phyloP scores from a whole-genome alignment of 1,140 invertebrate species.

The Colletes gigas region DNA sequence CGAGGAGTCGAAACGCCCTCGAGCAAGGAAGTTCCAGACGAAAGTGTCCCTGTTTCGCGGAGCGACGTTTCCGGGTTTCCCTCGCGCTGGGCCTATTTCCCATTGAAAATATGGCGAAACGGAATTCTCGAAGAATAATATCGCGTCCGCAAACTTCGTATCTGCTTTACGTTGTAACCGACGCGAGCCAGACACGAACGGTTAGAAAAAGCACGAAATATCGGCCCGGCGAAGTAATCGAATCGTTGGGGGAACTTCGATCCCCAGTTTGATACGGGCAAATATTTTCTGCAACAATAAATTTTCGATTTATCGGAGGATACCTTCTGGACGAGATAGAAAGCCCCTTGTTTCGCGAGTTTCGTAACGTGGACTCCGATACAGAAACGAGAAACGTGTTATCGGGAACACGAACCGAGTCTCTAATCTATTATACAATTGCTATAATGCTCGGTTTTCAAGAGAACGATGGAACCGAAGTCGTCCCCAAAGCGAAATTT shows the following conservation, averaged over 20 bases:
- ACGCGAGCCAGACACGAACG: neutral
- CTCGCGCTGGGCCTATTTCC: neutral
- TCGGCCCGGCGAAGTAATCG: neutral
- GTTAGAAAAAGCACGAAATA: slow-evolving; percentile 10
- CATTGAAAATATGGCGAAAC: slow-evolving; percentile 18
- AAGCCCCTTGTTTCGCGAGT: neutral
- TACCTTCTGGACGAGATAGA: neutral
- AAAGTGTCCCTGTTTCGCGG: slow-evolving; percentile 14
- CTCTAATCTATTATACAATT: neutral
- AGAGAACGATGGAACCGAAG: neutral
- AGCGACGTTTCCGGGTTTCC: slow-evolving; percentile 6
- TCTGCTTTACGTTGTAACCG: slow-evolving; percentile 7
- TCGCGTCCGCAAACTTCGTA: slow-evolving; percentile 37
- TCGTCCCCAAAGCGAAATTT: too few species aligned
- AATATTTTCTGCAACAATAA: slow-evolving; percentile 7
- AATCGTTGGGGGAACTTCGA: neutral
- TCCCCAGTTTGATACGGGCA: neutral
- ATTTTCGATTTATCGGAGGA: slow-evolving; percentile 9
- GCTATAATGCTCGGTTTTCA: neutral
- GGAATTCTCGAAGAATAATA: slow-evolving; percentile 33
- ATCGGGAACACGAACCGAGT: neutral
- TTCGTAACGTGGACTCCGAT: neutral
- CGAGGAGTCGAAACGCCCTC: neutral
- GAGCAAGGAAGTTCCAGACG: neutral
- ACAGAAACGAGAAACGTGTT: neutral